Evolutionary conservation across 92 coral and sea anemone genomes (phyloP), one percentile per base, ranked within the genome.

Genomic region (Muricea muricata): DNA sequence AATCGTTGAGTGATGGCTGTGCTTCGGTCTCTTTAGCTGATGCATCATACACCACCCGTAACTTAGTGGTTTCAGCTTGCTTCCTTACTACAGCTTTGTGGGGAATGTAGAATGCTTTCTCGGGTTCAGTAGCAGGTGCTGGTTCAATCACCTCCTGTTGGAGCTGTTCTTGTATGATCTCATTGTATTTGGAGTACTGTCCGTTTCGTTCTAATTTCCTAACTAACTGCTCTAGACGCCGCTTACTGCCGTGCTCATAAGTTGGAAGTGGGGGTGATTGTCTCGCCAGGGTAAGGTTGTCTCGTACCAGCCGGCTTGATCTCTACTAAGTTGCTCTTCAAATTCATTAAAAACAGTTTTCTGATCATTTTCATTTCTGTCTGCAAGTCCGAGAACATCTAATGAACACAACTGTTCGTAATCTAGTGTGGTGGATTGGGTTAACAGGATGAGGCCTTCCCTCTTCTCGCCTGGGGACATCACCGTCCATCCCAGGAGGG

Each of bases 251-350:
- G 17, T 40, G 7, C 52, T 71, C 55, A 18, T 71, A 35, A 23
- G 78, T 71, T 40, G 78, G 80, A 1, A 75, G 80, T 33, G 80
- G 89, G 78, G 89, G 45, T 73, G 87, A 65, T 84, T 86, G 32
- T 86, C 88, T 77, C 78, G 82, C 84, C 92, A 91, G 8, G 92
- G 90, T 32, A 91, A 87, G 48, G 80, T 58, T 1, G 83, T 70
- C 67, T 85, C 94, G 40, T 88, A 91, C 86, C 90, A 91, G 47
- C 90, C 90, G 2, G 89, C 94, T 67, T 83, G 86, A 37, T 85
- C 69, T 80, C 86, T 69, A 12, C 75, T 84, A 41, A 91, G 94
- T 66, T 88, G 93, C 75, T 85, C 90, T 8, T 67, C 84, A 76
- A 91, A 91, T 81, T 88, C 90, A n/a, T 76, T 45, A 50, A 88